Evolutionary conservation across 2,888 invertebrate species (phyloP), one percentile per base, ranked within the genome.

Genomic region (Erannis defoliaria): DNA sequence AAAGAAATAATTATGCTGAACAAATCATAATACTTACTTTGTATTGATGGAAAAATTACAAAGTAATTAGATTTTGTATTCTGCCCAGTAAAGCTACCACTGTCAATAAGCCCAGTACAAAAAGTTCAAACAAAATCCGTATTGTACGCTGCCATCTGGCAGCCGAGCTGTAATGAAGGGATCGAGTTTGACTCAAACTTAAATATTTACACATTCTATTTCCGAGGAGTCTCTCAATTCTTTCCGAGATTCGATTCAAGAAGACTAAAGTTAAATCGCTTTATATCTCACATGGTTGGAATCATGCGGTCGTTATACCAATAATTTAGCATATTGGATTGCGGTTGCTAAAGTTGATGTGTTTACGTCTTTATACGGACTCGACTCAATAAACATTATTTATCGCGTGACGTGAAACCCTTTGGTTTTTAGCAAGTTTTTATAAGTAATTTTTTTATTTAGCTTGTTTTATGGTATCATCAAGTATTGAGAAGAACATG

Each of bases 181-280:
- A 75, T 66, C 76, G 62, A 73, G 75, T 77, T 69, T 57, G 62
- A 72, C 73, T 79, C 76, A 75, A 74, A 61, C 58, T 53, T 61
- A 76, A 81, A 66, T 76, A 79, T 78, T 76, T 67, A 76, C 51
- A 49, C 59, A 42, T 62, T 46, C 29, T 40, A 53, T 45, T 58
- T 50, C 59, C 51, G 54, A 37, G 14, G 12, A 33, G 40, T 46
- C 62, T 51, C 59, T 64, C 64, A 62, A 63, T 67, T 56, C 61
- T 65, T 61, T 66, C 16, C 46, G 31, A 40, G 29, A 62, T 64
- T 50, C 18, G 23, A 40, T 49, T 49, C 35, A 43, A 43, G 43
- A 46, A 29, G 10, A 19, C 4, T 6, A 10, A n/a, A 23, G n/a
- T 14, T 14, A 43, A 43, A 43, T 14, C 14, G 43, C 10, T 14